A percentile compares a stretch with the other conserved stretches of the same genome.
phyloP scores from a whole-genome alignment of 2,797 vertebrate species.

The Linurgus olivaceus region DNA sequence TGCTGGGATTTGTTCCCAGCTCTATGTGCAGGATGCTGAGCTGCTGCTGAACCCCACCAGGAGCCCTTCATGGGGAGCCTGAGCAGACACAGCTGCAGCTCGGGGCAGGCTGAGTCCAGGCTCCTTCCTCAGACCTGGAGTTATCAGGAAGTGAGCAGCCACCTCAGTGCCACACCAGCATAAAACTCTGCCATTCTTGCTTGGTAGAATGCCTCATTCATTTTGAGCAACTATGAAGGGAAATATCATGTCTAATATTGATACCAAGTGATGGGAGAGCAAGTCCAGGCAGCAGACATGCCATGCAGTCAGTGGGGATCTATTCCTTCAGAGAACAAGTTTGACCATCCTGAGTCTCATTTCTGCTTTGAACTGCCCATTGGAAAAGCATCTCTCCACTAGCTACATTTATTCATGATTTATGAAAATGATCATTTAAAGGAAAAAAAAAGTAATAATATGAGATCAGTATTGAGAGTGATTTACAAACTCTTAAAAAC shows the following conservation, averaged over 20 bases:
- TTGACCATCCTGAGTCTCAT: background rate
- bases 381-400: background rate
- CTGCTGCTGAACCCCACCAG: background rate
- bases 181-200: background rate
- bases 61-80: background rate
- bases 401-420: background rate
- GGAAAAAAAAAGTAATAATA: background rate
- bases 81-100: background rate
- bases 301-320: background rate
- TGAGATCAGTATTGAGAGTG: background rate
- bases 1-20: background rate
- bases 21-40: background rate
- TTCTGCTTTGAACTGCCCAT: background rate
- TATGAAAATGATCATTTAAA: background rate
- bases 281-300: rapidly evolving
- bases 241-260: background rate
- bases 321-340: background rate
- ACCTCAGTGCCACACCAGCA: background rate
- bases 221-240: background rate
- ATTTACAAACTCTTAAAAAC: background rate
- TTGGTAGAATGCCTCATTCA: background rate
- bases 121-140: rapidly evolving
- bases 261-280: background rate
- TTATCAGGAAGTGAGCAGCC: background rate
- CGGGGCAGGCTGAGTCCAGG: background rate